Base-by-base conservation (phyloP, 2,888 invertebrate species). In the Agrotis ipsilon region DNA sequence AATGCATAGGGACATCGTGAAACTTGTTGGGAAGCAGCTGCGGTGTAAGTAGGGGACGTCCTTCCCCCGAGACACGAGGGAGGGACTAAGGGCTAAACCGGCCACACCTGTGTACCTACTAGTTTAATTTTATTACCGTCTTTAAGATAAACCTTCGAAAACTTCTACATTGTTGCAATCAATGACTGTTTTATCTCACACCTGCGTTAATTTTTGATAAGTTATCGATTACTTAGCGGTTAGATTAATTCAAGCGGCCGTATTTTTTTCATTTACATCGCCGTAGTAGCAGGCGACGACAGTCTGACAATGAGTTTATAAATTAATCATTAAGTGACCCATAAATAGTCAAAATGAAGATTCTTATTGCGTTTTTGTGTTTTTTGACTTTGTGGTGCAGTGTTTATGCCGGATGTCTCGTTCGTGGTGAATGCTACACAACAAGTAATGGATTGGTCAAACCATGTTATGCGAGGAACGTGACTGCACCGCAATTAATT, bases 181-280 rank as follows among this genome's bases (percentile, higher is more conserved):
- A 83, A 65, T 68, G 68, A 75, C 62, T 73, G 51, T 67, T 78
- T 89, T 91, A 94, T 93, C 93, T 78, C 65, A 83, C 93, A 94
- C 94, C 93, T 94, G 93, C 89, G 84, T 87, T 89, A 88, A 88
- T 89, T 91, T 87, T 69, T 80, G 92, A 94, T 94, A 94, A 71
- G 81, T 71, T 93, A 94, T 94, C 92, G 82, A 83, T 79, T 80
- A 82, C 52, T 65, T 73, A 88, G 80, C 76, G 80, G 72, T 77
- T 81, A 85, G 85, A 88, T 86, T 87, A 84, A 83, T 84, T 72
- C 49, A 64, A 51, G 75, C 67, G 75, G 55, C 66, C 72, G 24
- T 70, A 70, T 69, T 65, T 82, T 66, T 74, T 78, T 72, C 85
- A 88, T 85, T 88, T 75, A 71, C 63, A 66, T 63, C 59, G 76